Conservation (phyloP, 2,888 invertebrate genomes). For the Oxycera nigricornis region DNA sequence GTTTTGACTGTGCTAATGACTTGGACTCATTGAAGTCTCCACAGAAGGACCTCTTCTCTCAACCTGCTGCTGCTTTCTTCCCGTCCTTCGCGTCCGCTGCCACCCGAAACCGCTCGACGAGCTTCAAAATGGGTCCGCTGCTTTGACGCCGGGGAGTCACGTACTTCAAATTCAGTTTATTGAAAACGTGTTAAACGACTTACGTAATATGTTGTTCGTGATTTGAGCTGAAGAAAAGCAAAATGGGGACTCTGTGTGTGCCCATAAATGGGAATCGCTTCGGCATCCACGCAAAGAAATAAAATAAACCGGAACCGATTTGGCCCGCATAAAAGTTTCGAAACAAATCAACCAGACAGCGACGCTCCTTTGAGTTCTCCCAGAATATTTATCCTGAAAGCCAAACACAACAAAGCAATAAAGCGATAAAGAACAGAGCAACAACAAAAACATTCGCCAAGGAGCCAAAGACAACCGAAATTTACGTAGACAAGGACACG, state of each 20-base stretch:
- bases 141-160: conserved; percentile 11
- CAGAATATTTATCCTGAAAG: conserved; percentile 5
- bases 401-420: neutral
- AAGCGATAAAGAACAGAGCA: neutral
- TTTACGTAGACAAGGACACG: too few species aligned
- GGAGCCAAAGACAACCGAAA: neutral
- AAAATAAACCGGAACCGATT: neutral
- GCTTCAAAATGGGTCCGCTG: neutral
- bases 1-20: neutral
- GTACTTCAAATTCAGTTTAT: conserved; percentile 27
- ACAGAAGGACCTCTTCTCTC: neutral
- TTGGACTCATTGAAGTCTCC: neutral
- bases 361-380: neutral
- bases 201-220: neutral
- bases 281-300: neutral
- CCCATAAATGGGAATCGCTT: neutral
- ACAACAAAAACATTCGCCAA: neutral
- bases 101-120: neutral
- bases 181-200: conserved; percentile 26
- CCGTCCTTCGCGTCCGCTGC: neutral
- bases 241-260: neutral
- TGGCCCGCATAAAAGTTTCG: neutral
- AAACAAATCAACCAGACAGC: conserved; percentile 1
- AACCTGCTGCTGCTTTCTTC: neutral
- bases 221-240: conserved; percentile 1